Percentiles rank a stretch among this genome's conserved stretches.
phyloP scores from a whole-genome alignment of 1,140 invertebrate genomes.

The Capitella teleta region DNA sequence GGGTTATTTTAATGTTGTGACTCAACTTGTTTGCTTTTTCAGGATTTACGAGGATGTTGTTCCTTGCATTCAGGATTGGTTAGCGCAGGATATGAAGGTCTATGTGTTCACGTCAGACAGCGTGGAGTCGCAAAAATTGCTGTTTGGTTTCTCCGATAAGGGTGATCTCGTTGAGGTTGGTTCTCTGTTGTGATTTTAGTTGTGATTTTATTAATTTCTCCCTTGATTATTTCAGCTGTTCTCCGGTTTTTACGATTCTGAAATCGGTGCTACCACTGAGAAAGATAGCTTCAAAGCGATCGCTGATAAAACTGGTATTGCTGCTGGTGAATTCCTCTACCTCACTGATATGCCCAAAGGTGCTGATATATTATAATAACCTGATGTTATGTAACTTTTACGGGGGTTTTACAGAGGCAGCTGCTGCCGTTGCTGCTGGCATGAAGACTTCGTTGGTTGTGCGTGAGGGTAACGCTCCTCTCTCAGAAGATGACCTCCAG shows the following conservation, averaged over 20 bases:
- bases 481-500: conserved; percentile 51
- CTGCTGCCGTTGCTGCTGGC: conserved; percentile 64
- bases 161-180: conserved; percentile 62
- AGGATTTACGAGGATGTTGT: conserved; percentile 79
- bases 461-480: conserved; percentile 62
- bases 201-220: too few relatives aligned
- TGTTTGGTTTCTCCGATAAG: conserved; percentile 63
- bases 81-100: conserved; percentile 52
- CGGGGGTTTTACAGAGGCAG: conserved; percentile 54
- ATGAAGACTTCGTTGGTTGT: conserved; percentile 55
- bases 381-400: neutral
- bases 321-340: conserved; percentile 62
- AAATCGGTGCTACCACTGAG: conserved; percentile 61
- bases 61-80: conserved; percentile 59
- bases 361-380: too few relatives aligned
- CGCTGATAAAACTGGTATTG: conserved; percentile 51
- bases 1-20: too few relatives aligned
- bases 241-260: conserved; percentile 75
- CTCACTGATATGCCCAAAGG: conserved; percentile 74
- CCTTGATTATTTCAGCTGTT: too few relatives aligned
- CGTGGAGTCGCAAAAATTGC: conserved; percentile 75
- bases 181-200: too few relatives aligned
- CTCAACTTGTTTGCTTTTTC: conserved; percentile 19
- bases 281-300: conserved; percentile 52
- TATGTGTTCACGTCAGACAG: conserved; percentile 89